Conservation (phyloP, 1,140 invertebrate species). For the Rhopalosiphum maidis region DNA sequence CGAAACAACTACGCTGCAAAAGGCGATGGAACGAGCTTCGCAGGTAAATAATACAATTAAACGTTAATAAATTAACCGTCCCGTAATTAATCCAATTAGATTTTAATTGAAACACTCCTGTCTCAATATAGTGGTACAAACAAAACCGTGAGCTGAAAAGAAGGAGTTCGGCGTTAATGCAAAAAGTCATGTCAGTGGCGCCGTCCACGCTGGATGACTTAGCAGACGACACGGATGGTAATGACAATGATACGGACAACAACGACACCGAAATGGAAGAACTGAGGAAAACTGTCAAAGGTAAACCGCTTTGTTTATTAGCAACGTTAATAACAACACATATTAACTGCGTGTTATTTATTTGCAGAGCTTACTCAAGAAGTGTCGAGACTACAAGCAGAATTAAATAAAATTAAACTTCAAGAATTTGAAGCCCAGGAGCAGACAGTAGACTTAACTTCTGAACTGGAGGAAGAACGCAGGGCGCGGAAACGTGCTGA, state of each 20-base stretch:
- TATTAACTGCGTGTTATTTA: not conserved
- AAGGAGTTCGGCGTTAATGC: constrained; percentile 69
- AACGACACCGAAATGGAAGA: constrained; percentile 71
- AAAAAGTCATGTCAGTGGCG: constrained; percentile 64
- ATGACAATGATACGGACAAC: constrained; percentile 70
- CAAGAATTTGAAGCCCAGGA: constrained; percentile 77
- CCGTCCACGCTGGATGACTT: constrained; percentile 58
- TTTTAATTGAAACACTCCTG: not conserved
- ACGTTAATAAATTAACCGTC: not conserved
- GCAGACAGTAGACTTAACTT: constrained; percentile 64
- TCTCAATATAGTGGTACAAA: constrained; percentile 72
- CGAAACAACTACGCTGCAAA: constrained; percentile 73
- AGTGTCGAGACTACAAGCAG: constrained; percentile 72
- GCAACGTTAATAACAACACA: not conserved
- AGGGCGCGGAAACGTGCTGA: constrained; percentile 64
- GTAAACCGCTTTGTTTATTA: constrained; percentile 59
- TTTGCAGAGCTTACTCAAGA: constrained; percentile 69
- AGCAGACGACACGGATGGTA: constrained; percentile 63
- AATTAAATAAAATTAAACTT: constrained; percentile 70
- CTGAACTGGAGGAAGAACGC: constrained; percentile 69
- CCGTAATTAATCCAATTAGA: not conserved
- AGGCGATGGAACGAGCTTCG: constrained; percentile 67
- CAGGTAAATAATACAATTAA: constrained; percentile 62
- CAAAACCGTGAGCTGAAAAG: constrained; percentile 75
- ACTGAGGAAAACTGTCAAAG: constrained; percentile 70